Evolutionary conservation across 2,888 invertebrate genomes (phyloP).

Genomic region (Drosophila dives): DNA sequence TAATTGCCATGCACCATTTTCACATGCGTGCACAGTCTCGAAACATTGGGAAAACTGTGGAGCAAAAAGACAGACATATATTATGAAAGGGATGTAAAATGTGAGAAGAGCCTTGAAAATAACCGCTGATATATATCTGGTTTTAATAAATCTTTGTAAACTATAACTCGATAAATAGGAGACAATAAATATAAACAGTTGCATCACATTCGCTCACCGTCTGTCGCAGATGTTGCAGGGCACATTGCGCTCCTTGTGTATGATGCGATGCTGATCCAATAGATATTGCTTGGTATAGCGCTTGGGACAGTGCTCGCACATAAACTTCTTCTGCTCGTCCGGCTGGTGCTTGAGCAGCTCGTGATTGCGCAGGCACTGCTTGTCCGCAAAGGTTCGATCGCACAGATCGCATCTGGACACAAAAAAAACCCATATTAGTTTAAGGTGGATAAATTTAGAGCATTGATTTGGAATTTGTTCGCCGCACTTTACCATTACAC

Average conservation of each 20-base stretch:
- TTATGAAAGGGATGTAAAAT: not conserved
- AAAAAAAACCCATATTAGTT: not conserved
- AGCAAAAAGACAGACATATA: not conserved
- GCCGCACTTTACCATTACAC: slow-evolving; percentile 51
- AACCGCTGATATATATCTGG: not conserved
- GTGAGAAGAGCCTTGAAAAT: not conserved
- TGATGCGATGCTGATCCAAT: slow-evolving; percentile 81
- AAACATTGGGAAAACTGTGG: slow-evolving; percentile 79
- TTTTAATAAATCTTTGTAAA: not conserved
- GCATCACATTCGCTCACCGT: slow-evolving; percentile 67
- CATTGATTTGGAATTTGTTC: not conserved
- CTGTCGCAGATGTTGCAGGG: slow-evolving; percentile 82
- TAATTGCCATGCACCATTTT: slow-evolving; percentile 77
- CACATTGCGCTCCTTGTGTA: slow-evolving; percentile 73
- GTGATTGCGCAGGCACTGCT: slow-evolving; percentile 83
- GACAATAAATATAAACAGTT: slow-evolving; percentile 1
- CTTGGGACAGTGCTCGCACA: slow-evolving; percentile 83
- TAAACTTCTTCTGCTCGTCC: slow-evolving; percentile 81
- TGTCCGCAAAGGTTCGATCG: slow-evolving; percentile 78
- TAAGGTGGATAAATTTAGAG: not conserved
- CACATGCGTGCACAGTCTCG: slow-evolving; percentile 78
- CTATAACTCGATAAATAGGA: not conserved
- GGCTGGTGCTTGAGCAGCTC: slow-evolving; percentile 83
- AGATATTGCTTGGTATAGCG: slow-evolving; percentile 83
- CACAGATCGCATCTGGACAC: slow-evolving; percentile 72